Percentiles rank a stretch among this genome's conserved stretches.
phyloP scores from a whole-genome alignment of 2,888 invertebrate genomes.

The Endomychus coccineus region DNA sequence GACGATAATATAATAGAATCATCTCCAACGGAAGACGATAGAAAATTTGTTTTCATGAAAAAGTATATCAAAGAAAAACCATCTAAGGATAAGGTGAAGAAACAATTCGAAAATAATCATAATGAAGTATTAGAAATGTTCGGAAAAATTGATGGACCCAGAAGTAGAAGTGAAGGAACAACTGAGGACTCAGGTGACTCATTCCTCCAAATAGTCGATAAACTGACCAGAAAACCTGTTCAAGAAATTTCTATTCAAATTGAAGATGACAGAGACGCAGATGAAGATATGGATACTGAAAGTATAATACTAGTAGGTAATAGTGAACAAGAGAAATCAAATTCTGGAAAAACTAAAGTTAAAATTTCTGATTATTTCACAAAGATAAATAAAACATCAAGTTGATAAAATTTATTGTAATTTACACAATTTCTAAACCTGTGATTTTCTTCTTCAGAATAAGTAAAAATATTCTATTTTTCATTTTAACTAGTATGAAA shows the following conservation, averaged over 20 bases:
- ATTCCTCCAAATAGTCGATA: slow-evolving; percentile 6
- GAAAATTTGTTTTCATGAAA: slow-evolving; percentile 6
- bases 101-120: slow-evolving; percentile 9
- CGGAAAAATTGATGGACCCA: slow-evolving; percentile 7
- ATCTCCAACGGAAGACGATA: slow-evolving; percentile 2
- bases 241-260: slow-evolving; percentile 1
- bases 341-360: slow-evolving; percentile 2
- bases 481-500: too few relatives aligned
- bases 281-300: slow-evolving; percentile 8
- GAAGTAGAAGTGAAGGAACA: neutral
- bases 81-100: too few relatives aligned
- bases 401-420: too few relatives aligned
- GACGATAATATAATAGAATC: too few relatives aligned
- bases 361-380: slow-evolving; percentile 15
- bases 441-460: too few relatives aligned
- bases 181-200: slow-evolving; percentile 7
- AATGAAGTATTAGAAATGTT: slow-evolving; percentile 10
- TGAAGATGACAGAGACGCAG: neutral
- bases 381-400: slow-evolving; percentile 8
- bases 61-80: too few relatives aligned
- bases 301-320: slow-evolving; percentile 6
- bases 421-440: too few relatives aligned
- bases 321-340: neutral
- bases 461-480: too few relatives aligned
- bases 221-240: too few relatives aligned